Evolutionary conservation across 2,113 vertebrate species (phyloP).

Genomic region (Seriola dumerili): DNA sequence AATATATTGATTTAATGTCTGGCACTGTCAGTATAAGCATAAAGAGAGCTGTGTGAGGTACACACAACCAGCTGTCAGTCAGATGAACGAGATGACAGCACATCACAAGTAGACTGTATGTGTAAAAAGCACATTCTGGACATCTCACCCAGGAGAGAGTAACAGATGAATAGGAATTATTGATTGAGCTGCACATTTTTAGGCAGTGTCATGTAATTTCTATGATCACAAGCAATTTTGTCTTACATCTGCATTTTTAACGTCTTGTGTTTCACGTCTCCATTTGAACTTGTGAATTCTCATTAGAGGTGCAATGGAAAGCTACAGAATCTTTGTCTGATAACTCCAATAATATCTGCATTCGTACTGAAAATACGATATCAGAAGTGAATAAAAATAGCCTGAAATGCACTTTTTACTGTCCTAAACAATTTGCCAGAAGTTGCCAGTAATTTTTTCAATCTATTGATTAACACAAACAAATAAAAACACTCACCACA

Average conservation of each 20-base stretch:
- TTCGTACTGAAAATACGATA: neutral
- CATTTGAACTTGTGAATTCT: neutral
- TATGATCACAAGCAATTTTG: conserved; percentile 8
- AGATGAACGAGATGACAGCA: conserved; percentile 29
- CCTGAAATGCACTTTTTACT: neutral
- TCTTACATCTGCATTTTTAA: neutral
- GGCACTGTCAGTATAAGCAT: neutral
- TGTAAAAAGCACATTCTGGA: conserved; percentile 16
- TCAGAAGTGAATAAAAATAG: neutral
- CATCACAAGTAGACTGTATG: neutral
- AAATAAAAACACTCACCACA: neutral
- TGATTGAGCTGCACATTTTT: conserved; percentile 7
- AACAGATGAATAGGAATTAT: conserved; percentile 15
- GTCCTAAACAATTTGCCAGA: neutral
- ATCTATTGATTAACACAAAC: neutral
- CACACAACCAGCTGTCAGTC: conserved; percentile 37
- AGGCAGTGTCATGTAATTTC: neutral
- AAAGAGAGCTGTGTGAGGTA: conserved; percentile 28
- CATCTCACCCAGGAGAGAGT: neutral
- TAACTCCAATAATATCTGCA: neutral
- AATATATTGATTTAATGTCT: conserved; percentile 25
- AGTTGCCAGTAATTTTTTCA: conserved; percentile 3
- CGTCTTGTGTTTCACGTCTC: neutral
- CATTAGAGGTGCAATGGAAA: neutral
- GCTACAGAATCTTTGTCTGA: neutral